Evolutionary conservation across 1,140 invertebrate species (phyloP), one percentile per base, ranked within the genome.

Genomic region (Cylas formicarius): DNA sequence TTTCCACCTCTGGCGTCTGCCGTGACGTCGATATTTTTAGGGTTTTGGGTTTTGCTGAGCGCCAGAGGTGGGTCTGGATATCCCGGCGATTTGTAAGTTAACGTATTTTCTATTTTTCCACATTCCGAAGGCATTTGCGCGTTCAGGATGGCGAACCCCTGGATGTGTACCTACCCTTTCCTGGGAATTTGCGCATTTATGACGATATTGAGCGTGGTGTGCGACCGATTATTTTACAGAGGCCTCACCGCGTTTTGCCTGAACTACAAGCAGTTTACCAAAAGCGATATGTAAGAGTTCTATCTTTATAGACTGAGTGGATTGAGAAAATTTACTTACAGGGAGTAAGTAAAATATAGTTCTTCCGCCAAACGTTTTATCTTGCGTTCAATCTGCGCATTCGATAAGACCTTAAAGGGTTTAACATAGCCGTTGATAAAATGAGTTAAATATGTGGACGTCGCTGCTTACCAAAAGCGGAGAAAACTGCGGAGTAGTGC

Each of bases 131-230:
- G 13, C 4, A 14, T 35, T 6, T 24, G 11, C 11, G 7, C 8
- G 32, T 44, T 31, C 22, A 48, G 46, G 5, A 31, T 48, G 6
- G 39, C 38, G 4, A 40, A 43, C 17, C 36, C 37, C 6, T 48
- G 46, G 46, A 42, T 48, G 3, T 48, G 46, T 21, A 36, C 39
- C n/a, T 48, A 48, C 18, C 46, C 46, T 4, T 40, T 48, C 32
- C 18, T 48, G n/a, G 46, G 39, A 7, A 6, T 48, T 1, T 43
- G 46, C 13, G 16, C 24, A 2, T 48, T 48, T 32, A 48, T 48
- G 38, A 37, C 24, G 23, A 20, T 43, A 2, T 42, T 48, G 6
- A 19, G 33, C 26, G 42, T 48, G 19, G 20, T 48, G 22, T 11
- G 39, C 2, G 9, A 33, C 11, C 36, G 31, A 10, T 7, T 48